Evolutionary conservation across 2,888 invertebrate genomes (phyloP).

Genomic region (Proisotoma minuta): DNA sequence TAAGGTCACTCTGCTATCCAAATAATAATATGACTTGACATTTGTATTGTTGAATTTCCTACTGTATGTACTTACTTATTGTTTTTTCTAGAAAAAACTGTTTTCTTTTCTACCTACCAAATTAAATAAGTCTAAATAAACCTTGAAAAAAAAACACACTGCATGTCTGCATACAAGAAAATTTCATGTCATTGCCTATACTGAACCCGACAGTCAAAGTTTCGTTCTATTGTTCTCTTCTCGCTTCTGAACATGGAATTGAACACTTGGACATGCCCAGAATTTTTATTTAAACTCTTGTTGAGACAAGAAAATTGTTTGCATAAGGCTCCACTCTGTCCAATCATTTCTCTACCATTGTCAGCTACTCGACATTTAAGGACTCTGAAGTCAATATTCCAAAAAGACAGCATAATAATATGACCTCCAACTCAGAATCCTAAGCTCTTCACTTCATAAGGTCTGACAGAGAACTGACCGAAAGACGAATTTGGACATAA

Average conservation of each 20-base stretch:
- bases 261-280: not conserved
- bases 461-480: not conserved
- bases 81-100: too few relatives aligned
- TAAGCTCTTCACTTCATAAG: not conserved
- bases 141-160: too few relatives aligned
- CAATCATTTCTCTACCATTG: not conserved
- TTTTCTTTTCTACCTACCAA: too few relatives aligned
- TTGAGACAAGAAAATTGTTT: not conserved
- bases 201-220: too few relatives aligned
- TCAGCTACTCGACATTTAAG: not conserved
- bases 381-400: too few relatives aligned
- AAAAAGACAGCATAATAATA: too few relatives aligned
- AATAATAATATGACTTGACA: constrained; percentile 14
- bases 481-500: not conserved
- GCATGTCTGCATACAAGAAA: too few relatives aligned
- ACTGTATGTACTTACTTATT: too few relatives aligned
- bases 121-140: too few relatives aligned
- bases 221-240: not conserved
- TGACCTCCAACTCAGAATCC: too few relatives aligned
- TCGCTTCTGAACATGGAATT: not conserved
- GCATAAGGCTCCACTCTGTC: not conserved
- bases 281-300: not conserved
- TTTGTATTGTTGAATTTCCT: constrained; percentile 1
- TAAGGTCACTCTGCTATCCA: constrained; percentile 8
- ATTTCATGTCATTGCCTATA: too few relatives aligned